Evolutionary conservation across 2,113 vertebrate genomes (phyloP), one percentile per base, ranked within the genome.

Genomic region (Tachuris rubrigastra): DNA sequence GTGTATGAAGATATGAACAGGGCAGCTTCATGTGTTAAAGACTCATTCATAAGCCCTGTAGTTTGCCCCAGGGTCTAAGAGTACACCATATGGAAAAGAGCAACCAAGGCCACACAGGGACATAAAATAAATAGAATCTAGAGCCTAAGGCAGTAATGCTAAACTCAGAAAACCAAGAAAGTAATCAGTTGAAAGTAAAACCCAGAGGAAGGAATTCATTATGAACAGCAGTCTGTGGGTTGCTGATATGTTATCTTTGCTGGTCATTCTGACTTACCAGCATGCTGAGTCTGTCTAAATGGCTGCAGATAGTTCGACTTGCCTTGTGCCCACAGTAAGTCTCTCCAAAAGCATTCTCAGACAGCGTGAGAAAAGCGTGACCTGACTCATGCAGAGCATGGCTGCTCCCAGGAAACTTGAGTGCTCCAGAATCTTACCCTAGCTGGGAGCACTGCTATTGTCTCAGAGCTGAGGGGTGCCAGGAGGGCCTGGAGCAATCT

Each of bases 341-440:
- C 71, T 89, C 80, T 83, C 65, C 81, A 67, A 69, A 90, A 73
- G 30, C 6, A 0, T 69, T 82, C 59, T 60, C 33, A 33, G 74
- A 60, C 82, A 88, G 88, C 65, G 56, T 95, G 95, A 97, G 96
- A 96, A 97, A 97, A 90, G 62, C 3, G 1, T 91, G 97, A 96
- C 93, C 97, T 63, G 21, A n/a, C 56, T 88, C 46, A 78, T 0
- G 25, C 80, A 63, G 91, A 93, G 89, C 66, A 15, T 1, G 10
- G 86, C 85, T 90, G n/a, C 92, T 90, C 67, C 77, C 85, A 75
- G 91, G 68, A 78, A 90, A 76, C 83, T 3, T 22, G 23, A 90
- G 56, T 11, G 39, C 89, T 76, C 55, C 80, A 63, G 53, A 90
- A 92, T 65, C 41, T 66, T 87, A 22, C 52, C 55, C 72, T 74